Evolutionary conservation across 2,113 vertebrate genomes (phyloP).

Genomic region (Periophthalmus modestus): DNA sequence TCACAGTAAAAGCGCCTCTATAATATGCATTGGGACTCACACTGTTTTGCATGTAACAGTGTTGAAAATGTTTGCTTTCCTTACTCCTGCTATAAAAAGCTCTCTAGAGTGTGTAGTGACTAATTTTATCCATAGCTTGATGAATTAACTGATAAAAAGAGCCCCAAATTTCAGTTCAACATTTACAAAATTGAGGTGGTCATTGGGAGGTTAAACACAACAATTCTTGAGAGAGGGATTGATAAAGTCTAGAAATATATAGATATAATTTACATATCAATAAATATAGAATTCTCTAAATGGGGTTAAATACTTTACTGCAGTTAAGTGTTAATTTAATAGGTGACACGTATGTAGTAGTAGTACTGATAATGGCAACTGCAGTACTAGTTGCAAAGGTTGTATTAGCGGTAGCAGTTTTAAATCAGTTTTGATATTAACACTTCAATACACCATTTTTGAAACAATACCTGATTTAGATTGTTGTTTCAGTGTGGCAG

Average conservation of each 20-base stretch:
- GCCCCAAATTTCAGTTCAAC: neutral
- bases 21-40: neutral
- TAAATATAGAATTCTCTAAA: neutral
- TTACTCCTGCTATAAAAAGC: neutral
- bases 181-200: neutral
- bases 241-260: neutral
- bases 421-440: neutral
- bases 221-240: neutral
- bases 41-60: conserved; percentile 3
- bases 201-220: neutral
- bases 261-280: neutral
- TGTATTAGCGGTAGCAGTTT: neutral
- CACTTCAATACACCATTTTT: neutral
- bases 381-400: too few relatives aligned
- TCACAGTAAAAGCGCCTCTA: neutral
- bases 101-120: neutral
- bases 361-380: neutral
- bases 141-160: neutral
- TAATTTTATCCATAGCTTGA: neutral
- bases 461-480: neutral
- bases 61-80: neutral
- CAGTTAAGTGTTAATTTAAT: neutral
- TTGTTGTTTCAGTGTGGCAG: neutral
- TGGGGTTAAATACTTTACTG: neutral
- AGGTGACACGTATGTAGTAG: neutral